Evolutionary conservation across 2,888 invertebrate species (phyloP).

Genomic region (Galerucella pusilla): DNA sequence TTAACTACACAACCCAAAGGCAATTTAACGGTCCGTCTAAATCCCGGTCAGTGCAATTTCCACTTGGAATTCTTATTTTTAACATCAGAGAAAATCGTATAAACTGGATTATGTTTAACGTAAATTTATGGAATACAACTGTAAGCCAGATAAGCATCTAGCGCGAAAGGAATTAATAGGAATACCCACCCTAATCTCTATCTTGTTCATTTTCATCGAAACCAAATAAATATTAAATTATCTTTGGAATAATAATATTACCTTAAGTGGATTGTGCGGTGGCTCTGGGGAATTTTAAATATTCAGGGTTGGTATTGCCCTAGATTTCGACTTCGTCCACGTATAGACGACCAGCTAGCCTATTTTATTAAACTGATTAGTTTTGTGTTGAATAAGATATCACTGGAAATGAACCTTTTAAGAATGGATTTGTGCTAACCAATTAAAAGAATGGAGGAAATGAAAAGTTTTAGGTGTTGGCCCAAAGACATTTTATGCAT

Average conservation of each 20-base stretch:
- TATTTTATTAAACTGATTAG: conserved; percentile 38
- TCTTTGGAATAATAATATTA: conserved; percentile 43
- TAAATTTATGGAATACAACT: conserved; percentile 56
- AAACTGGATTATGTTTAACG: conserved; percentile 55
- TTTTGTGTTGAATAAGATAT: conserved; percentile 33
- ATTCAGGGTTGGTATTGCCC: conserved; percentile 37
- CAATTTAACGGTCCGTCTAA: conserved; percentile 43
- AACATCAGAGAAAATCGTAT: conserved; percentile 40
- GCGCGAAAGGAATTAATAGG: conserved; percentile 43
- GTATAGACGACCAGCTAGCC: conserved; percentile 21
- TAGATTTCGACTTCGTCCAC: conserved; percentile 29
- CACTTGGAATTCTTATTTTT: conserved; percentile 55
- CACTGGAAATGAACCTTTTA: conserved; percentile 32
- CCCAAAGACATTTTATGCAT: neutral
- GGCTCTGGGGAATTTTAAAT: conserved; percentile 43
- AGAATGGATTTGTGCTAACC: conserved; percentile 31
- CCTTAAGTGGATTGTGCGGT: conserved; percentile 45
- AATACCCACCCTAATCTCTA: conserved; percentile 35
- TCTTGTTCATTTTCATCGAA: conserved; percentile 45
- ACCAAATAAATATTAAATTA: conserved; percentile 55
- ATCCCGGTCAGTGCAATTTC: conserved; percentile 38
- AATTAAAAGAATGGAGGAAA: conserved; percentile 24
- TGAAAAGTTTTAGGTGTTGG: neutral
- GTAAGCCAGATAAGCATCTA: conserved; percentile 52
- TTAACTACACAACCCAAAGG: conserved; percentile 50